Percentiles rank a stretch among this genome's conserved stretches.
Conservation (phyloP, 2,113 vertebrate species). For the Microcebus ravelobensis region DNA sequence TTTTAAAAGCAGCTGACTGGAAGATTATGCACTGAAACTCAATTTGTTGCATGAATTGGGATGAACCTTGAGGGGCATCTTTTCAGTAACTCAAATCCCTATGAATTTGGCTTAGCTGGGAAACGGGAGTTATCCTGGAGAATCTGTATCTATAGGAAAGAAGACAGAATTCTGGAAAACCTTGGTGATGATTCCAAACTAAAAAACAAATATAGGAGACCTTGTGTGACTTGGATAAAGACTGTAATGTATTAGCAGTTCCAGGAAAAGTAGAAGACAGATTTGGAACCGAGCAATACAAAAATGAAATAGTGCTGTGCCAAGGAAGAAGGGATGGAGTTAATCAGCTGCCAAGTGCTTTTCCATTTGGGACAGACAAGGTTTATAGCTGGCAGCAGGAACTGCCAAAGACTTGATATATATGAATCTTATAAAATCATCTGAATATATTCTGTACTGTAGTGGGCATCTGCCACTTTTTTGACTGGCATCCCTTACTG, state of each 20-base stretch:
- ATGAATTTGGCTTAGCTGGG: conserved; percentile 34
- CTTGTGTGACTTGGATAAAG: conserved; percentile 63
- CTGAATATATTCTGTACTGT: conserved; percentile 43
- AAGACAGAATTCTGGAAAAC: conserved; percentile 43
- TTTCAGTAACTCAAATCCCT: conserved; percentile 46
- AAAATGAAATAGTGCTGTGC: conserved; percentile 46
- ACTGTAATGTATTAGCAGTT: conserved; percentile 60
- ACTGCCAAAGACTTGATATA: conserved; percentile 7
- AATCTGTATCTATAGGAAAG: conserved; percentile 34
- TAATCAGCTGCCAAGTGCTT: conserved; percentile 61
- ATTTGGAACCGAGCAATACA: conserved; percentile 56
- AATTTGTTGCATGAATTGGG: conserved; percentile 11
- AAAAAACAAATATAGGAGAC: conserved; percentile 63
- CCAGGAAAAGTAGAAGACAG: conserved; percentile 70
- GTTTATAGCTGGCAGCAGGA: conserved; percentile 48
- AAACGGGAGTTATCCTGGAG: conserved; percentile 29
- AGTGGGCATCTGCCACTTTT: conserved; percentile 39
- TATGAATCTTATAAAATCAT: conserved; percentile 39
- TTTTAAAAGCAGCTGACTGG: conserved; percentile 40
- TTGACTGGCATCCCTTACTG: background rate
- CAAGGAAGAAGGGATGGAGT: conserved; percentile 52
- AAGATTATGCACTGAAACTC: background rate
- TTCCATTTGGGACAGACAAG: conserved; percentile 56
- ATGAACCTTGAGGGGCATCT: conserved; percentile 16
- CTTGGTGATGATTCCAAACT: conserved; percentile 38